Base-by-base conservation (phyloP, 2,888 invertebrate genomes). In the Catocala sponsa region DNA sequence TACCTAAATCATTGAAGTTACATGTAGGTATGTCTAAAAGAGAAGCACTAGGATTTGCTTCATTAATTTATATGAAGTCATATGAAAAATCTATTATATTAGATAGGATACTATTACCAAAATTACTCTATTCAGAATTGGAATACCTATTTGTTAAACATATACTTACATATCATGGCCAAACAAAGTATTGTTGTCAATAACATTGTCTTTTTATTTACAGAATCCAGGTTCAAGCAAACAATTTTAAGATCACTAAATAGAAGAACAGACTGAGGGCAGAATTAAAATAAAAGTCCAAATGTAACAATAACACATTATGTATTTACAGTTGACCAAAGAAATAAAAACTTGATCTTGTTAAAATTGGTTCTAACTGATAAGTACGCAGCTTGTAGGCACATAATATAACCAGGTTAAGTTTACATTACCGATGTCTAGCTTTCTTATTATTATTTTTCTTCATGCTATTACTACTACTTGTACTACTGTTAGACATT, bases 381-480 rank as follows among this genome's bases (percentile, higher is more conserved):
- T 73, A 77, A 75, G 77, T 75, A 73, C 73, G 9, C 43, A 63
- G 25, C 59, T 62, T 63, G 56, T 59, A 60, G 63, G 55, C 59
- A 63, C 52, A 65, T 58, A 65, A 65, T 58, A 65, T 63, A 63
- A 54, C 49, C 52, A 63, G 50, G 15, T 56, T 64, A 65, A 63
- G 55, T 67, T 35, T 41, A 13, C 2, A 55, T 95, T 96, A 98
- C 94, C 98, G 96, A 91, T 98, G 97, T 80, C 97, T 95, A 15
- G 97, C 96, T 90, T 98, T 97, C 86, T 98, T 98, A 83, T 96
- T 97, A 76, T 96, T 96, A 84, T 95, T 97, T 82, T 97, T 98
- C 87, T 97, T 98, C 46, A 95, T 94, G 67, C 96, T 96, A 83
- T 94, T 63, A 63, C 79, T 83, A 63, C 82, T 90, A 49, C 91